Evolutionary conservation across 2,797 vertebrate genomes (phyloP).

Genomic region (Gadopsis marmoratus): DNA sequence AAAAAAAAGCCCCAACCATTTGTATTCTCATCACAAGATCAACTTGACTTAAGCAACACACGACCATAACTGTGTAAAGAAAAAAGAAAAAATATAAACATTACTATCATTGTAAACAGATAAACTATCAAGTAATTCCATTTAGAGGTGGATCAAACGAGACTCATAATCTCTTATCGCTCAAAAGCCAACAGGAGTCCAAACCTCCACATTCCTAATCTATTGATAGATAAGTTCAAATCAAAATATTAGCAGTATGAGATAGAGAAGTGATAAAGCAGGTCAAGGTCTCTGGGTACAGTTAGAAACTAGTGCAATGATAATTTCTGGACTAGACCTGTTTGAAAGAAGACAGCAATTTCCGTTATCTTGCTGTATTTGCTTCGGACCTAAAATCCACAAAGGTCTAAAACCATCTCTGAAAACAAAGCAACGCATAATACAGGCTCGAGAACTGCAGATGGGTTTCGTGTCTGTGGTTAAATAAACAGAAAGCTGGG

Average conservation of each 20-base stretch:
- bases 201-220: constrained; percentile 39
- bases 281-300: constrained; percentile 19
- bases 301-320: constrained; percentile 27
- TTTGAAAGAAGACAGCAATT: background rate
- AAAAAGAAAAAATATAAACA: constrained; percentile 6
- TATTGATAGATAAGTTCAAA: constrained; percentile 41
- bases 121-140: constrained; percentile 19
- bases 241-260: constrained; percentile 36
- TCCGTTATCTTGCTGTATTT: background rate
- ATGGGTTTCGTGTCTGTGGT: background rate
- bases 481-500: background rate
- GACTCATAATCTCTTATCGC: constrained; percentile 26
- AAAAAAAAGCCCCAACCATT: background rate
- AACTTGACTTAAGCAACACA: background rate
- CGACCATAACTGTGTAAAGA: background rate
- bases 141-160: constrained; percentile 15
- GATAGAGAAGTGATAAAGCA: constrained; percentile 36
- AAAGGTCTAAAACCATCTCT: constrained; percentile 3
- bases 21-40: constrained; percentile 12
- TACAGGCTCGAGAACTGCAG: background rate
- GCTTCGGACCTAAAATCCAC: background rate
- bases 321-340: background rate
- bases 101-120: constrained; percentile 16
- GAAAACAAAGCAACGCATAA: background rate
- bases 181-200: constrained; percentile 27